These are phyloP conservation scores for Atopsyche davidsoni DNA, from an alignment of 1,140 invertebrate genomes.

Conservation along the genomic window DNA sequence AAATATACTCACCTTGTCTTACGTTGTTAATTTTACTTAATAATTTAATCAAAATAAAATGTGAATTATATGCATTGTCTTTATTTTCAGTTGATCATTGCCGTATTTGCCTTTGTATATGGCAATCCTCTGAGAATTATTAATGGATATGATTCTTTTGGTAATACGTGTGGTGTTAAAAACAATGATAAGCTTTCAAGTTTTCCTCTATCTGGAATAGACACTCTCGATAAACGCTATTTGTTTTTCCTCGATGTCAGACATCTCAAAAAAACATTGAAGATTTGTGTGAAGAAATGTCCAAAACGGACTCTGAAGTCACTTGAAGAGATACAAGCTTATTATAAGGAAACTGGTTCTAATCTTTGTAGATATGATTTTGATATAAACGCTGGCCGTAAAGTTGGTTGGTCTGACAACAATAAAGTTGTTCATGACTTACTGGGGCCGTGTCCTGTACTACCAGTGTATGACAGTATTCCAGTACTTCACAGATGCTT, in stretches of 20 bases:
- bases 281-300: slow-evolving; percentile 87
- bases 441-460: slow-evolving; percentile 63
- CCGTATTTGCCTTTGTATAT: slow-evolving; percentile 81
- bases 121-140: slow-evolving; percentile 82
- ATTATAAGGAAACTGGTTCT: slow-evolving; percentile 65
- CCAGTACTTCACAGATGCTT: slow-evolving; percentile 85
- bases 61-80: slow-evolving; percentile 25
- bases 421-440: slow-evolving; percentile 49
- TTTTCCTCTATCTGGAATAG: slow-evolving; percentile 70
- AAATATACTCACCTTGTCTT: no score
- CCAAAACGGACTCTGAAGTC: slow-evolving; percentile 60
- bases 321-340: slow-evolving; percentile 65
- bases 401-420: background rate
- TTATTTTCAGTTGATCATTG: slow-evolving; percentile 68
- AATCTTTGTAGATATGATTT: slow-evolving; percentile 71
- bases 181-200: slow-evolving; percentile 68
- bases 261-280: slow-evolving; percentile 68
- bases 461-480: slow-evolving; percentile 65
- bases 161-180: slow-evolving; percentile 88
- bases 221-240: slow-evolving; percentile 73
- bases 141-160: slow-evolving; percentile 92
- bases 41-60: no score
- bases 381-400: slow-evolving; percentile 43
- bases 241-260: slow-evolving; percentile 79
- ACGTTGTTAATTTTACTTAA: no score